These are phyloP conservation scores for Grallaria varia DNA, from an alignment of 2,113 vertebrate species.

Conservation along the genomic window DNA sequence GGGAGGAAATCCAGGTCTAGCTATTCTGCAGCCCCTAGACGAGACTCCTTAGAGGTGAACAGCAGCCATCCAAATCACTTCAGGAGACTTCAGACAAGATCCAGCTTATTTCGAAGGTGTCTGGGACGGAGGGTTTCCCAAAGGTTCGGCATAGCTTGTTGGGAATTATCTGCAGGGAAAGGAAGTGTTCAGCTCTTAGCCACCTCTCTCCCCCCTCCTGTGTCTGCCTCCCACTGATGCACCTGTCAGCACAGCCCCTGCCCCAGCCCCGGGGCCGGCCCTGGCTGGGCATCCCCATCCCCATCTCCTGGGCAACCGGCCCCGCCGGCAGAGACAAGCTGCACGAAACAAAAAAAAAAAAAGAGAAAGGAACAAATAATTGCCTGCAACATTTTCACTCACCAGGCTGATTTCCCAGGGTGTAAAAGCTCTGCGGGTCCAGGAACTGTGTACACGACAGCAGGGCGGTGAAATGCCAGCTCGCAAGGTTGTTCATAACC, in stretches of 20 bases:
- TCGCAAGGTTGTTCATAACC: neutral
- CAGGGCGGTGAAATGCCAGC: neutral
- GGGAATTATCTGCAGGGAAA: neutral
- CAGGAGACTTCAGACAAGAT: neutral
- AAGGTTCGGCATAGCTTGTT: neutral
- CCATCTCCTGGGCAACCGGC: conserved; percentile 72
- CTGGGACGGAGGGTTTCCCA: neutral
- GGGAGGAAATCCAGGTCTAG: neutral
- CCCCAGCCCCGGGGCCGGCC: neutral
- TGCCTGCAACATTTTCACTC: neutral
- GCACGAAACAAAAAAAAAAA: no score
- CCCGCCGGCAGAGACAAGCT: conserved; percentile 26
- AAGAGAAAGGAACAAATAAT: neutral
- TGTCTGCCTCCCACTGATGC: neutral
- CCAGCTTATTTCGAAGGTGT: neutral
- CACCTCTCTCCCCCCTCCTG: neutral
- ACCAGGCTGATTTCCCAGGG: conserved; percentile 14
- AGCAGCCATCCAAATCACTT: neutral
- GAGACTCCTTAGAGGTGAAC: neutral
- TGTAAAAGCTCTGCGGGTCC: neutral
- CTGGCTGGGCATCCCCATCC: conserved; percentile 46
- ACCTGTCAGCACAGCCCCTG: neutral
- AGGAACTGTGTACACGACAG: neutral
- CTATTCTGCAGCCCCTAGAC: neutral
- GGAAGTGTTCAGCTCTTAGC: neutral